These are phyloP conservation scores for Mormyrus lacerda DNA, from an alignment of 2,113 vertebrate genomes.

Conservation along the genomic window DNA sequence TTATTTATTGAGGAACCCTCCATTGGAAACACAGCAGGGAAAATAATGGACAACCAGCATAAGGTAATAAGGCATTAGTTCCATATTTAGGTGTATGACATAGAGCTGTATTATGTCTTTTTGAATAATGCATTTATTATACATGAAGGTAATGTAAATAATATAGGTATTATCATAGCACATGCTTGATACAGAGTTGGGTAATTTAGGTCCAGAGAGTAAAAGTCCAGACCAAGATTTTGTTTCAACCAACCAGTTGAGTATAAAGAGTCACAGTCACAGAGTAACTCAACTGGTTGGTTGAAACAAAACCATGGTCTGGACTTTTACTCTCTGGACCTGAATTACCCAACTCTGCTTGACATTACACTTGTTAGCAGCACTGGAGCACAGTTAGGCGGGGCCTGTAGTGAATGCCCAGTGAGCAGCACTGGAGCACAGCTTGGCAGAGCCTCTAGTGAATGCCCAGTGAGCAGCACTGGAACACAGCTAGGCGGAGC, in stretches of 20 bases:
- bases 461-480: too few species aligned
- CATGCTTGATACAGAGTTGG: not conserved
- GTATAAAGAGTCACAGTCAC: too few species aligned
- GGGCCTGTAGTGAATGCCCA: not conserved
- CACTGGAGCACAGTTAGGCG: too few species aligned
- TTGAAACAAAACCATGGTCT: too few species aligned
- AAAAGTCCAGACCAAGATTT: too few species aligned
- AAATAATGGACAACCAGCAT: not conserved
- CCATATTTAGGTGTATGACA: not conserved
- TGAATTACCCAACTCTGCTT: not conserved
- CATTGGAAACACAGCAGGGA: not conserved
- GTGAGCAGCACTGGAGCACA: not conserved
- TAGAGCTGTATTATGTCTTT: not conserved
- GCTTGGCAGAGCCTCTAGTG: too few species aligned
- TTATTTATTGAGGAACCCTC: not conserved
- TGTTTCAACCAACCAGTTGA: too few species aligned
- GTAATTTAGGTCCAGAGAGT: too few species aligned
- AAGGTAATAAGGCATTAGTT: not conserved
- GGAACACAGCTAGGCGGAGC: too few species aligned
- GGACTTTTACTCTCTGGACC: too few species aligned
- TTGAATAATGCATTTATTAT: slow-evolving; percentile 2
- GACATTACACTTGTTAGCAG: too few species aligned
- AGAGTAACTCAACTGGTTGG: too few species aligned
- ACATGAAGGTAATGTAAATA: not conserved
- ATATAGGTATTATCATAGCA: not conserved